phyloP scores from a whole-genome alignment of 2,888 invertebrate genomes.

The Ophion ventricosus region DNA sequence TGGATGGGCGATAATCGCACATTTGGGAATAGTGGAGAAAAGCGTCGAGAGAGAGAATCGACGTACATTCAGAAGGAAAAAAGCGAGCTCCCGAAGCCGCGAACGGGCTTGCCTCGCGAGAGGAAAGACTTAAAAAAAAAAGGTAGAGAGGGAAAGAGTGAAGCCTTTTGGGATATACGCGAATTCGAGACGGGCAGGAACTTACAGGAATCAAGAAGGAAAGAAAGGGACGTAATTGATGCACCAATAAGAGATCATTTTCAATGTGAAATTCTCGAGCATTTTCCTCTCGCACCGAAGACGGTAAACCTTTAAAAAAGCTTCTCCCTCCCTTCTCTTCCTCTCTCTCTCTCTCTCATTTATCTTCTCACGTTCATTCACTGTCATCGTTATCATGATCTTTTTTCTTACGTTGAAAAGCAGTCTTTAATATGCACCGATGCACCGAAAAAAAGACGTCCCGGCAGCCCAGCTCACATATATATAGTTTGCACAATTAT shows the following conservation, averaged over 20 bases:
- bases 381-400: conserved; percentile 55
- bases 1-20: conserved; percentile 65
- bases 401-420: conserved; percentile 70
- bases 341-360: conserved; percentile 53
- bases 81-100: background rate
- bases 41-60: conserved; percentile 24
- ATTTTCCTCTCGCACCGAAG: conserved; percentile 52
- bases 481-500: conserved; percentile 11
- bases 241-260: conserved; percentile 70
- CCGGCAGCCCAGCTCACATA: conserved; percentile 57
- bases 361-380: conserved; percentile 56
- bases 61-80: conserved; percentile 10
- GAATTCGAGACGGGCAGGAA: conserved; percentile 38
- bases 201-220: conserved; percentile 34
- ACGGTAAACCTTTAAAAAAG: conserved; percentile 39
- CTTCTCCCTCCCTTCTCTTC: conserved; percentile 62
- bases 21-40: conserved; percentile 54
- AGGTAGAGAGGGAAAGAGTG: conserved; percentile 24
- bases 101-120: conserved; percentile 43
- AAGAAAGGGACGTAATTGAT: conserved; percentile 61
- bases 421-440: conserved; percentile 73
- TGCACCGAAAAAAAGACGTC: conserved; percentile 71
- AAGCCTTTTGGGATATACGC: conserved; percentile 38
- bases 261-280: conserved; percentile 66
- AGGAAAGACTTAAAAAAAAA: conserved; percentile 35